phyloP scores from a whole-genome alignment of 2,113 vertebrate genomes.

The Sminthopsis crassicaudata region DNA sequence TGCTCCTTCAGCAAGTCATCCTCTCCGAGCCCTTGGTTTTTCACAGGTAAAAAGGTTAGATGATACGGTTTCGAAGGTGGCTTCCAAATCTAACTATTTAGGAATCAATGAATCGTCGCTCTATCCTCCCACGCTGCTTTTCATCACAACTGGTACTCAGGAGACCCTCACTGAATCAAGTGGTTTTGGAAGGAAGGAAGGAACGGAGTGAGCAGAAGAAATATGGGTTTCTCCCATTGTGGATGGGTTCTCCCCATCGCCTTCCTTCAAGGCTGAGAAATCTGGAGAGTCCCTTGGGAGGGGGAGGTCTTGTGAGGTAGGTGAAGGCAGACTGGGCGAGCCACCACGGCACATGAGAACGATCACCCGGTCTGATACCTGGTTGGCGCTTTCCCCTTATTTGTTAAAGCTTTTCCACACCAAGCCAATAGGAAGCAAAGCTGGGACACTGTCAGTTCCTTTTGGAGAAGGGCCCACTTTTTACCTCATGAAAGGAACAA shows the following conservation, averaged over 20 bases:
- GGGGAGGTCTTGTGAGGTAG: background rate
- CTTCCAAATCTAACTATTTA: background rate
- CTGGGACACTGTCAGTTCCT: background rate
- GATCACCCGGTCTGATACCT: background rate
- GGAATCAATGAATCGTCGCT: background rate
- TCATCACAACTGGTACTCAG: background rate
- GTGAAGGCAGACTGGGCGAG: background rate
- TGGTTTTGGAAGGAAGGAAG: background rate
- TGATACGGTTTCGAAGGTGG: background rate
- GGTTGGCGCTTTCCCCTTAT: too few relatives aligned
- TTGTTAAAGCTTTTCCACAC: background rate
- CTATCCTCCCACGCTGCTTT: background rate
- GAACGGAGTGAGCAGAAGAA: background rate
- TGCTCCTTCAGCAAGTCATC: background rate
- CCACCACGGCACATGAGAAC: background rate
- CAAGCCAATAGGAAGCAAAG: background rate
- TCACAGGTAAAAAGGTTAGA: background rate
- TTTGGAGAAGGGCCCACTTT: background rate
- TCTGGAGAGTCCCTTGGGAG: background rate
- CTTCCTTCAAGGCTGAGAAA: background rate
- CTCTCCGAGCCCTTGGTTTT: background rate
- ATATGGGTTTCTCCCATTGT: background rate
- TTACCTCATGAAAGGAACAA: too few relatives aligned
- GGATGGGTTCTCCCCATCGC: background rate
- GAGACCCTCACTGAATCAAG: background rate